Evolutionary conservation across 2,797 vertebrate species (phyloP), one percentile per base, ranked within the genome.

Genomic region (Gymnothorax reevesii): DNA sequence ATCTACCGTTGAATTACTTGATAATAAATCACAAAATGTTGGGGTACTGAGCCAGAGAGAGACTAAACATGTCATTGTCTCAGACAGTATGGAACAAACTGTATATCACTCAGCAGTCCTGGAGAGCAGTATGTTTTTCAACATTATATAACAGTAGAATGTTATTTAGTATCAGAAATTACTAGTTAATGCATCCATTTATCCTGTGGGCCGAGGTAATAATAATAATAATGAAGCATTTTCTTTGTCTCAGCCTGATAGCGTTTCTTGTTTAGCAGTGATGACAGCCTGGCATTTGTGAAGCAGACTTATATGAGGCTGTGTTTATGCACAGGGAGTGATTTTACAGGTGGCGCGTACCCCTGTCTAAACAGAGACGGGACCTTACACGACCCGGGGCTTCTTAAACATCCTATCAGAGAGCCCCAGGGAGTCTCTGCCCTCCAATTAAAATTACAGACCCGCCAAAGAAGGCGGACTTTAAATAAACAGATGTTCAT

Each of bases 401-500:
- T 91, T 87, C 87, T 85, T 92, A 90, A 89, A 89, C 89, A 87
- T 92, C 92, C 89, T 91, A 91, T 91, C 86, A 90, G 62, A 89
- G 83, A 52, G 80, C 89, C 88, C 86, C 77, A 25, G 90, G 77
- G 90, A 90, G 49, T 59, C 25, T 64, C 85, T 84, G 57, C 49
- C 82, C 59, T 66, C 86, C 82, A 57, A 77, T 83, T 84, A 77
- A 64, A 73, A 84, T 84, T 69, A 84, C 83, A 77, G 82, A 84
- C 86, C 54, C 60, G 54, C 83, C 86, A 57, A 77, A 77, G n/a
- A 17, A 49, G 12, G 73, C 60, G 83, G 62, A 86, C 73, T 93
- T 90, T 88, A 94, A 94, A 95, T 94, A 94, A 95, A 94, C 93
- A 93, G 60, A 73, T 87, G 59, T 86, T 86, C 59, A n/a, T 87